Evolutionary conservation across 2,797 vertebrate species (phyloP).

Genomic region (Tamandua tetradactyla): DNA sequence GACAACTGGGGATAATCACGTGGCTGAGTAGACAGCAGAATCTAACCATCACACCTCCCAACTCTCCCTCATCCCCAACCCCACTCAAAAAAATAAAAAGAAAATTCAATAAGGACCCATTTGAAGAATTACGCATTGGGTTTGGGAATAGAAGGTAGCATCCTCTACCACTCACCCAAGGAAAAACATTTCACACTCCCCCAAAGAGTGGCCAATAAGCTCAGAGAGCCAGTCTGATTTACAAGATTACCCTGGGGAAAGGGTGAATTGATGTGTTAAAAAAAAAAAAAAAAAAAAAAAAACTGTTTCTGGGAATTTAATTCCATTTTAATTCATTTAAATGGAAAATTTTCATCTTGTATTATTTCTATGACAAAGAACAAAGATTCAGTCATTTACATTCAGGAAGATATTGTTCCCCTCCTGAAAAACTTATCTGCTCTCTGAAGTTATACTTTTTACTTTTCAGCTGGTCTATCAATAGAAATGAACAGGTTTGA

Average conservation of each 20-base stretch:
- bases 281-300: too few relatives aligned
- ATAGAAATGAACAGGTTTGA: background rate
- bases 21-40: too few relatives aligned
- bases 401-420: background rate
- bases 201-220: background rate
- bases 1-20: too few relatives aligned
- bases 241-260: background rate
- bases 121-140: background rate
- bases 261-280: background rate
- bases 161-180: background rate
- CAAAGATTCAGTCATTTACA: background rate
- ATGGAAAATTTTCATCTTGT: background rate
- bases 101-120: background rate
- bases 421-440: background rate
- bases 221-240: background rate
- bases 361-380: background rate
- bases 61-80: too few relatives aligned
- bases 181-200: background rate
- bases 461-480: background rate
- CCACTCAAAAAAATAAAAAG: too few relatives aligned
- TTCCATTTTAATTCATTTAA: slow-evolving; percentile 12
- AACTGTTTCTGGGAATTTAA: background rate
- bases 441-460: background rate
- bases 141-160: background rate
- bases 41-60: too few relatives aligned